These are phyloP conservation scores for Drosophila orosa DNA, from an alignment of 1,140 invertebrate species.

Conservation along the genomic window DNA sequence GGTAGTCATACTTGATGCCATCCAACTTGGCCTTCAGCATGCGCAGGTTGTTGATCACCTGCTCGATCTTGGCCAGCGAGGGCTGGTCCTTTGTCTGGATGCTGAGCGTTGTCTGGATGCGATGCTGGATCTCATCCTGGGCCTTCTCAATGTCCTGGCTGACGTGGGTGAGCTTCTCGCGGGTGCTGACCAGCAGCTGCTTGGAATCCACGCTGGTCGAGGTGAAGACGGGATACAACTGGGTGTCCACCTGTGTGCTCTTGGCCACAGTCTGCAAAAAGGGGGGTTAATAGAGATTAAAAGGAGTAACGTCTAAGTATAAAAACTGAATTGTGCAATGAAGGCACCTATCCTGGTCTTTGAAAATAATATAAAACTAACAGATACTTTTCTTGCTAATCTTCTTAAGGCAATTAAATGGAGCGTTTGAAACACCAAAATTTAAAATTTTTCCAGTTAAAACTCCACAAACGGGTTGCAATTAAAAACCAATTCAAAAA, in stretches of 20 bases:
- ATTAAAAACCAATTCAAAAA: no score
- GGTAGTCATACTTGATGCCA: constrained; percentile 89
- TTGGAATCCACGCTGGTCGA: constrained; percentile 86
- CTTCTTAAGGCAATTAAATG: background rate
- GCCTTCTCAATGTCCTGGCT: constrained; percentile 89
- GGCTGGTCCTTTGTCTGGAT: constrained; percentile 86
- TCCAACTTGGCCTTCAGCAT: constrained; percentile 86
- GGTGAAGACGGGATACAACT: constrained; percentile 91
- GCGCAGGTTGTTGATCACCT: constrained; percentile 84
- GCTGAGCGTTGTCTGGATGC: constrained; percentile 86
- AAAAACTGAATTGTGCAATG: background rate
- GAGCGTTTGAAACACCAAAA: background rate
- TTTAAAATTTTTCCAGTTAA: background rate
- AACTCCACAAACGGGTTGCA: background rate
- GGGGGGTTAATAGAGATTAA: background rate
- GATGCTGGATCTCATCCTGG: constrained; percentile 89
- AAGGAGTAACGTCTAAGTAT: background rate
- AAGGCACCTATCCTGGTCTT: background rate
- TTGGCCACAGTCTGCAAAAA: constrained; percentile 89
- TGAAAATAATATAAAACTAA: no score
- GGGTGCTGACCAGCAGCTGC: constrained; percentile 85
- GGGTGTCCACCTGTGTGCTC: constrained; percentile 90
- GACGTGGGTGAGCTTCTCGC: constrained; percentile 86
- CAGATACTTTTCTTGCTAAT: background rate
- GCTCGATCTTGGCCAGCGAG: constrained; percentile 87